Evolutionary conservation across 2,113 vertebrate species (phyloP), one percentile per base, ranked within the genome.

Genomic region (Pollachius pollachius): DNA sequence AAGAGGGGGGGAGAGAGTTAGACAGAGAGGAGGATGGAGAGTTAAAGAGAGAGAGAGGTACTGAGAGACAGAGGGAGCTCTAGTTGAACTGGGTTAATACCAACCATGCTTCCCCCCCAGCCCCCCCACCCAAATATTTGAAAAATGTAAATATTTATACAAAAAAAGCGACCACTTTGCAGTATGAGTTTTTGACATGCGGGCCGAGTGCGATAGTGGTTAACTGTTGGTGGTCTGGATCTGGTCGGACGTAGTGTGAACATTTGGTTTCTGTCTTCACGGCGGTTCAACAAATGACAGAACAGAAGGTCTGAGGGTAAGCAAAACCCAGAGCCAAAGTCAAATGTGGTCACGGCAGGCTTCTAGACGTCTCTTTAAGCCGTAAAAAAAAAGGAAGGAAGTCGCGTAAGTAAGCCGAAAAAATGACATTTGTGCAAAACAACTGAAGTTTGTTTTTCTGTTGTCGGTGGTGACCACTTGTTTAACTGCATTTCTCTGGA

Each of bases 131-230:
- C 30, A 34, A 2, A 34, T 70, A 63, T 72, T 64, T 52, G 62
- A 52, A 34, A 76, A 80, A 71, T 69, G 71, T 69, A 83, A 78
- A 83, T 64, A 54, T 84, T 78, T 69, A 75, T 69, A 27, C 65
- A 54, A 13, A 67, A 34, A n/a, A 52, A 72, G 68, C 16, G 16
- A 54, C 52, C 12, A 16, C 52, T 54, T 48, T 52, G 65, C 54
- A 60, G 72, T 73, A 74, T 52, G 52, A 73, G 72, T 2, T 58
- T 54, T 54, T 16, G 68, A 71, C 64, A 71, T 11, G 3, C 7
- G 62, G 58, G 62, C 66, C 1, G 5, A 74, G 67, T 57, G 67
- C 69, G 65, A 64, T 57, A 58, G 59, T 17, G n/a, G 30, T 34
- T 25, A 56, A 68, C 52, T 54, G 73, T 75, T 78, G 76, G 73